A percentile compares a stretch with the other conserved stretches of the same genome.
phyloP scores from a whole-genome alignment of 2,113 vertebrate genomes.

The Chlorocebus sabaeus region DNA sequence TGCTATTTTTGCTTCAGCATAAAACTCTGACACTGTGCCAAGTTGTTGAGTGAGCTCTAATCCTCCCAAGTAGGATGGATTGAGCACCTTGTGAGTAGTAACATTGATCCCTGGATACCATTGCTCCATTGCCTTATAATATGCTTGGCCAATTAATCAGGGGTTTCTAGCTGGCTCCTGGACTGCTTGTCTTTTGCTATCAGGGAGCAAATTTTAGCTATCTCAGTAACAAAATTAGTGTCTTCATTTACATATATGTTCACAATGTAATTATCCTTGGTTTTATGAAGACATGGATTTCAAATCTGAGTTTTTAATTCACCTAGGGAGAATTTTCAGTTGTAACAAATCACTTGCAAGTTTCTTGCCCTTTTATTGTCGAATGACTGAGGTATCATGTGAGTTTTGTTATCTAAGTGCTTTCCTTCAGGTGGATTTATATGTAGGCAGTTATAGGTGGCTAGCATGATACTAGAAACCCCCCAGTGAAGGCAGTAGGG shows the following conservation, averaged over 20 bases:
- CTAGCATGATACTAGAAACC: neutral
- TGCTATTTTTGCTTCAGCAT: neutral
- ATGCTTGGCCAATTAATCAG: neutral
- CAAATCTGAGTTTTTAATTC: constrained; percentile 11
- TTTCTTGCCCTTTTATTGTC: neutral
- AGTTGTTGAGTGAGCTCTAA: neutral
- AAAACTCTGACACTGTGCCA: neutral
- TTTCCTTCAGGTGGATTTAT: neutral
- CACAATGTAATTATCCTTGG: neutral
- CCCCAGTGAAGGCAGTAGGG: neutral
- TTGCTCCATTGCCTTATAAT: neutral
- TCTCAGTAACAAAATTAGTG: neutral
- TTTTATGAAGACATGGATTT: neutral
- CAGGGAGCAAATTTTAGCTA: neutral
- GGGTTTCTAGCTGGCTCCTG: neutral
- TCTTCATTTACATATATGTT: neutral
- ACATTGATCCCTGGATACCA: neutral
- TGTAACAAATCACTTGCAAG: neutral
- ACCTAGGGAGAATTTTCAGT: neutral
- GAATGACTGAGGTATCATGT: neutral
- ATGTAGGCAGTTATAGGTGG: neutral
- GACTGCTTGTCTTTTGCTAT: neutral
- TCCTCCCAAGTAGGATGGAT: neutral
- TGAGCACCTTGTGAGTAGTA: neutral
- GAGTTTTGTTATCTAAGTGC: neutral